Evolutionary conservation across 2,797 vertebrate species (phyloP).

Genomic region (Pangasius djambal): DNA sequence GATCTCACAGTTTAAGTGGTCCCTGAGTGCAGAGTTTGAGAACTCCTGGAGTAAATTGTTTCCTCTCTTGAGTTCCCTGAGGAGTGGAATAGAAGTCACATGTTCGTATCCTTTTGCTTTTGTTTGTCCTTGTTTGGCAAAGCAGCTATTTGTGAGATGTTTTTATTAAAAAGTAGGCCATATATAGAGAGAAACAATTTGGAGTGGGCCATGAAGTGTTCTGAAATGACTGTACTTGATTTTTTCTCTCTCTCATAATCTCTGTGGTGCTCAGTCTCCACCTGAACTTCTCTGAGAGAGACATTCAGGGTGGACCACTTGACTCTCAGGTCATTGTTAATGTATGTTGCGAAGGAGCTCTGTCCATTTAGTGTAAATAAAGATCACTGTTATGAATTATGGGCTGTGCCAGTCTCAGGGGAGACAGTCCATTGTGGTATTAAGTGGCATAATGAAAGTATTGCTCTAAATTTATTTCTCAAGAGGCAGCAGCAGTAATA

Average conservation of each 20-base stretch:
- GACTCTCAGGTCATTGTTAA: conserved; percentile 43
- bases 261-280: too few species aligned
- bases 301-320: conserved; percentile 31
- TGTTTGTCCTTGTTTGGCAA: not conserved
- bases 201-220: not conserved
- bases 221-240: not conserved
- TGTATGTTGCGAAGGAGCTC: conserved; percentile 39
- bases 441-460: conserved; percentile 77
- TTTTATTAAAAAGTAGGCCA: not conserved
- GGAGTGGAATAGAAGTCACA: not conserved
- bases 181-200: not conserved
- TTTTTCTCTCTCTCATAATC: not conserved
- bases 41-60: not conserved
- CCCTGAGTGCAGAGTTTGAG: not conserved
- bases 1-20: not conserved
- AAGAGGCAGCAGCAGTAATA: conserved; percentile 68
- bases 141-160: not conserved
- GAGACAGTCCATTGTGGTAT: conserved; percentile 67
- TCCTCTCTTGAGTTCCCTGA: not conserved
- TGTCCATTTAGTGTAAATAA: conserved; percentile 64
- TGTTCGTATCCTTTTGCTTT: not conserved
- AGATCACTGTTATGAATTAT: conserved; percentile 71
- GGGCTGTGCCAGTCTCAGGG: conserved; percentile 64
- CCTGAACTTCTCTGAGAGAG: conserved; percentile 12
- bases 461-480: conserved; percentile 63